Conservation (phyloP, 2,113 vertebrate species). For the Malurus melanocephalus region DNA sequence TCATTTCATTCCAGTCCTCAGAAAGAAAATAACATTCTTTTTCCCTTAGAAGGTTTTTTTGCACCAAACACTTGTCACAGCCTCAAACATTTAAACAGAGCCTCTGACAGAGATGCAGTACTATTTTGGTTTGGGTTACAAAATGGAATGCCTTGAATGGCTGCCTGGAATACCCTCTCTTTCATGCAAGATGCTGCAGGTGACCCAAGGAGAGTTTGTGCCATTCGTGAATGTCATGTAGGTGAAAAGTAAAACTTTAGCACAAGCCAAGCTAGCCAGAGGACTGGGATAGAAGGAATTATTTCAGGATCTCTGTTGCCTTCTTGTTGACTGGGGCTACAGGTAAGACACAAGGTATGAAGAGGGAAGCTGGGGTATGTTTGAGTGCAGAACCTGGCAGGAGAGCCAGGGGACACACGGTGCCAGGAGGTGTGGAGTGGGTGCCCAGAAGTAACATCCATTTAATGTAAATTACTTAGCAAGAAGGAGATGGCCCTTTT, state of each 20-base stretch:
- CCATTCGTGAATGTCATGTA: background rate
- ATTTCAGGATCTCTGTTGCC: background rate
- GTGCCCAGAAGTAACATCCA: background rate
- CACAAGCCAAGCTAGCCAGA: background rate
- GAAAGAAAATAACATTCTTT: background rate
- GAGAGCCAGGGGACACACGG: background rate
- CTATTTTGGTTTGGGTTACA: background rate
- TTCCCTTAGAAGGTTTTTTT: background rate
- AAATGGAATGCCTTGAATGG: background rate
- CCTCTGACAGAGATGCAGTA: background rate
- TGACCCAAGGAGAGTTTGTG: background rate
- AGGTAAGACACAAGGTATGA: background rate
- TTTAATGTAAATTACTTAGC: background rate
- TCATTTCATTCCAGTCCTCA: background rate
- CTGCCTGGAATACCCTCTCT: background rate
- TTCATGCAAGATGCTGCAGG: background rate
- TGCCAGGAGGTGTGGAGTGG: background rate
- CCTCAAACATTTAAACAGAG: background rate
- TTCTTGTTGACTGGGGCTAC: background rate
- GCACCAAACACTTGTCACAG: background rate
- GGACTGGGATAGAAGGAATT: background rate
- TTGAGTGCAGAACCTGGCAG: background rate
- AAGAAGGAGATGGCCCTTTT: background rate
- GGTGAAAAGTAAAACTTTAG: background rate
- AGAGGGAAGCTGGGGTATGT: rapidly evolving